Base-by-base conservation (phyloP, 1,140 invertebrate species). In the Gerris buenoi region DNA sequence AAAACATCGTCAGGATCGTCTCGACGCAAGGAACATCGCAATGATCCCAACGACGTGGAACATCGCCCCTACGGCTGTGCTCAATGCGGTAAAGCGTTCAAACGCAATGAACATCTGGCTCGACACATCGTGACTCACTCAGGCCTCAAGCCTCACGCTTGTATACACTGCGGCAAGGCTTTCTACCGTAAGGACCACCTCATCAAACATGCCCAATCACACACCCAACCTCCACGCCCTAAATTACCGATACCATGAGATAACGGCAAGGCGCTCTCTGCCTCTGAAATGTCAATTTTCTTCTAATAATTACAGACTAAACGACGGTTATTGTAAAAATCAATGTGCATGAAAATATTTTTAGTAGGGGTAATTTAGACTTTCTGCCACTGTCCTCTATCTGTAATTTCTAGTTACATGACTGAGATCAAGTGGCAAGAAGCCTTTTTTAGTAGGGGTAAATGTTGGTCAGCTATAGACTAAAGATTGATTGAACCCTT, bases 151-250 rank as follows among this genome's bases (percentile, higher is more conserved):
- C 79, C 88, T 25, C 89, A 91, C 71, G 81, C 90, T 10, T 92
- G 90, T 75, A 85, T 86, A 27, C 85, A 87, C 69, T 88, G 86
- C 71, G 84, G 85, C 22, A 88, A 88, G 80, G 88, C 87, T 25
- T 91, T 91, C 72, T 90, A 90, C 75, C 81, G 89, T 22, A 89
- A 89, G 70, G 89, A 91, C 74, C 89, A 91, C 75, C 77, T 90
- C 61, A 81, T 71, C 28, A 75, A 73, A 67, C 73, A 74, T 73
- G 82, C 33, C 18, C 33, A 46, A 46, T 46, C 33, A 10, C 33
- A 46, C 18, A 46, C 5, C 18, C 33, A 46, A 46, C 33, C 33
- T 10, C 33, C 33, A 10, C 5, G 18, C 5, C 33, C 33, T 46
- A 46, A 46, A 46, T 46, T 46, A 46, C 33, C 33, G 33, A 10